phyloP scores from a whole-genome alignment of 2,888 invertebrate species.

The Choristoneura rosaceana region DNA sequence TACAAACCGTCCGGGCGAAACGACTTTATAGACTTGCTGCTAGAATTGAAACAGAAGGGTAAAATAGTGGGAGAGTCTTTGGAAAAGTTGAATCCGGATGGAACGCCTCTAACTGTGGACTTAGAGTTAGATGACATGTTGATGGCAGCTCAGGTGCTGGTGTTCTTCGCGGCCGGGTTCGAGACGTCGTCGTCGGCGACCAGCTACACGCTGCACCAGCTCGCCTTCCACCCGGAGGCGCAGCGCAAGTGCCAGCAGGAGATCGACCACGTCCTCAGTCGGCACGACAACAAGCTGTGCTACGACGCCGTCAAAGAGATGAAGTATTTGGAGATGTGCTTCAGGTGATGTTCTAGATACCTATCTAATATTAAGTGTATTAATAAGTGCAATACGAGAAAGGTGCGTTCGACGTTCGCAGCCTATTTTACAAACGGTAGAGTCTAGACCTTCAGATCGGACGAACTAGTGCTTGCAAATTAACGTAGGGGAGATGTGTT shows the following conservation, averaged over 20 bases:
- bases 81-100: slow-evolving; percentile 54
- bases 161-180: slow-evolving; percentile 76
- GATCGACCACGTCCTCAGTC: too few species aligned
- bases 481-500: too few species aligned
- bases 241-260: too few species aligned
- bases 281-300: slow-evolving; percentile 54
- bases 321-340: slow-evolving; percentile 58
- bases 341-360: slow-evolving; percentile 40
- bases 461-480: too few species aligned
- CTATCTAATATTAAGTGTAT: too few species aligned
- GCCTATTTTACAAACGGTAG: too few species aligned
- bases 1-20: slow-evolving; percentile 58
- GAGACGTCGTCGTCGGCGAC: slow-evolving; percentile 78
- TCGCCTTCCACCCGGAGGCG: slow-evolving; percentile 59
- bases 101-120: slow-evolving; percentile 57
- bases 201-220: slow-evolving; percentile 66
- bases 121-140: slow-evolving; percentile 59
- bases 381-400: too few species aligned
- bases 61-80: slow-evolving; percentile 65
- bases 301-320: slow-evolving; percentile 67
- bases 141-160: slow-evolving; percentile 65
- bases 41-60: slow-evolving; percentile 59
- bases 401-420: too few species aligned
- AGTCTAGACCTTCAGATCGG: too few species aligned
- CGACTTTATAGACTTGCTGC: slow-evolving; percentile 47